Evolutionary conservation across 2,113 vertebrate genomes (phyloP).

Genomic region (Silurus asotus): DNA sequence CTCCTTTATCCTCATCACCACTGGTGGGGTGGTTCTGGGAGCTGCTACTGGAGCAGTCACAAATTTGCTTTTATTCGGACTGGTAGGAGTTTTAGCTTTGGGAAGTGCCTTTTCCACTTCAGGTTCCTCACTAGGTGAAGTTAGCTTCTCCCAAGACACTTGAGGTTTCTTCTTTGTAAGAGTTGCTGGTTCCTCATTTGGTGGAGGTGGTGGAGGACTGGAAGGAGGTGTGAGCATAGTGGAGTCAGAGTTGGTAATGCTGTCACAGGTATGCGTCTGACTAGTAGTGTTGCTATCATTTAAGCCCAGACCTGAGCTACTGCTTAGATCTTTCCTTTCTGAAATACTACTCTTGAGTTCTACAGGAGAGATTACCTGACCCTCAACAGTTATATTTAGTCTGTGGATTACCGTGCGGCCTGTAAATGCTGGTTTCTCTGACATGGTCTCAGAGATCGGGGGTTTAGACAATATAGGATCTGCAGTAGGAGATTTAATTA

Average conservation of each 20-base stretch:
- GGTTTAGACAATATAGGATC: slow-evolving; percentile 67
- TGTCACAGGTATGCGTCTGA: slow-evolving; percentile 81
- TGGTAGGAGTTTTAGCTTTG: slow-evolving; percentile 60
- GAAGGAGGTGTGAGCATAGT: slow-evolving; percentile 95
- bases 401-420: slow-evolving; percentile 76
- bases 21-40: slow-evolving; percentile 33
- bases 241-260: slow-evolving; percentile 89
- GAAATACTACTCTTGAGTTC: slow-evolving; percentile 73
- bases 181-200: slow-evolving; percentile 86
- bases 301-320: slow-evolving; percentile 88
- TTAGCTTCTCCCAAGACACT: slow-evolving; percentile 73
- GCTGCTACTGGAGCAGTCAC: slow-evolving; percentile 36
- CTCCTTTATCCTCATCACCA: slow-evolving; percentile 71
- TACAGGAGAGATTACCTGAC: slow-evolving; percentile 76
- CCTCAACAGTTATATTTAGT: slow-evolving; percentile 78
- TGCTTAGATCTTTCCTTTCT: slow-evolving; percentile 80
- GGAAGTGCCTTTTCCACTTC: slow-evolving; percentile 49
- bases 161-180: slow-evolving; percentile 74
- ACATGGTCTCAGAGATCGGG: slow-evolving; percentile 60
- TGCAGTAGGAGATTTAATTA: slow-evolving; percentile 30
- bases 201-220: slow-evolving; percentile 90
- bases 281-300: slow-evolving; percentile 85
- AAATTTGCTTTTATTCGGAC: slow-evolving; percentile 58
- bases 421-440: slow-evolving; percentile 66
- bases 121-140: slow-evolving; percentile 47